Evolutionary conservation across 2,888 invertebrate genomes (phyloP).

Genomic region (Drosophila prostipennis): DNA sequence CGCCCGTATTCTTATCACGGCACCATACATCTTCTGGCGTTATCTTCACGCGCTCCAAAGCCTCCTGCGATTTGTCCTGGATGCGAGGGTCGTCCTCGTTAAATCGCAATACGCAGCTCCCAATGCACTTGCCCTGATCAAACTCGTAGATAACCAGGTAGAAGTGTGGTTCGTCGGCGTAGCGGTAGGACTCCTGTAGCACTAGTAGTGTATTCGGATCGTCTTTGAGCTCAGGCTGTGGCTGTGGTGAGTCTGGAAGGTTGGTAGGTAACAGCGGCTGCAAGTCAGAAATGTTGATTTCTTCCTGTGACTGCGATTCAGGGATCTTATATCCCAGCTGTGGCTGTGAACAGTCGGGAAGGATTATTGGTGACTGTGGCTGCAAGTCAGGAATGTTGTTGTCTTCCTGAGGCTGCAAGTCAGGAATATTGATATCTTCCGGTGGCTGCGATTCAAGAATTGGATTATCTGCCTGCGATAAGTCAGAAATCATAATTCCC

Average conservation of each 20-base stretch:
- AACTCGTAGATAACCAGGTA: slow-evolving; percentile 5
- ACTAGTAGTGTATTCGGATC: not conserved
- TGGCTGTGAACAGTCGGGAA: not conserved
- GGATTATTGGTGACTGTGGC: no score
- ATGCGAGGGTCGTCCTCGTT: not conserved
- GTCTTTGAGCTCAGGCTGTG: not conserved
- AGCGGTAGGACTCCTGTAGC: not conserved
- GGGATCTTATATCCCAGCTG: not conserved
- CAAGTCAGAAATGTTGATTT: no score
- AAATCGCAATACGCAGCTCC: not conserved
- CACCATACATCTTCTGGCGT: not conserved
- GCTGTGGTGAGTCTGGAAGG: no score
- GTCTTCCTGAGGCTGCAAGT: no score
- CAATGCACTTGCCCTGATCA: not conserved
- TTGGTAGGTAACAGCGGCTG: no score
- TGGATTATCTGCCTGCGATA: not conserved
- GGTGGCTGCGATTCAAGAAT: not conserved
- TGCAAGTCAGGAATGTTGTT: no score
- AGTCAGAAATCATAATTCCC: not conserved
- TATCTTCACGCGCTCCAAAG: not conserved
- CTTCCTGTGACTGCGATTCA: not conserved
- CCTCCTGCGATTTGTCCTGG: not conserved
- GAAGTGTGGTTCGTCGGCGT: not conserved
- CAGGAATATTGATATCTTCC: no score
- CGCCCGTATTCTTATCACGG: not conserved